Evolutionary conservation across 2,888 invertebrate genomes (phyloP), one percentile per base, ranked within the genome.

Genomic region (Mythimna vitellina): DNA sequence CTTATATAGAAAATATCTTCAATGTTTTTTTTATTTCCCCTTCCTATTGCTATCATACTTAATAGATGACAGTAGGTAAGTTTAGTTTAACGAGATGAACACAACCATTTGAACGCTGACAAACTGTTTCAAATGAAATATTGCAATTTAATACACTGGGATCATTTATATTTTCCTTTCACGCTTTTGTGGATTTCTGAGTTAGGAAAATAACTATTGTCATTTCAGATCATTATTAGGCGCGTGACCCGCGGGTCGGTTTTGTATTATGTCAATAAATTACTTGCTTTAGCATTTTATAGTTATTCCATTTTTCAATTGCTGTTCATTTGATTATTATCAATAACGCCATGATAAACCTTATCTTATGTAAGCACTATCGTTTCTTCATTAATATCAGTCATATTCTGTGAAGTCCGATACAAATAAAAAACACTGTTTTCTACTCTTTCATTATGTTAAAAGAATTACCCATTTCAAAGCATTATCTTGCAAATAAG

Each of bases 61-160:
- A 76, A 29, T 53, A 57, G 22, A 29, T 20, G 32, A 32, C 10
- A 25, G 1, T 54, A 49, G 14, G 14, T 83, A 85, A 20, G 60
- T 64, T 79, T 22, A 80, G 63, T 66, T 56, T 61, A 64, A 76
- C 64, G 76, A 68, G 61, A 78, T 76, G 64, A 56, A 67, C 25
- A 38, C 69, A 81, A 64, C 61, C 64, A 65, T 49, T 17, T 12
- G 60, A 76, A 60, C 46, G 56, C 46, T 76, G 60, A 68, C 61
- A 68, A 77, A 80, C 72, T 76, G 32, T 77, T 76, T 35, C 51
- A 76, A 65, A 69, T 81, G 77, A 78, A 78, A 78, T 78, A 78
- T 78, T 78, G 51, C 61, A 38, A 22, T 57, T 22, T 32, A 63
- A 42, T 60, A 60, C 49, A 51, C 63, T 60, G 17, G 25, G 56